phyloP scores from a whole-genome alignment of 2,113 vertebrate species.

The Vulpes ferrilata region DNA sequence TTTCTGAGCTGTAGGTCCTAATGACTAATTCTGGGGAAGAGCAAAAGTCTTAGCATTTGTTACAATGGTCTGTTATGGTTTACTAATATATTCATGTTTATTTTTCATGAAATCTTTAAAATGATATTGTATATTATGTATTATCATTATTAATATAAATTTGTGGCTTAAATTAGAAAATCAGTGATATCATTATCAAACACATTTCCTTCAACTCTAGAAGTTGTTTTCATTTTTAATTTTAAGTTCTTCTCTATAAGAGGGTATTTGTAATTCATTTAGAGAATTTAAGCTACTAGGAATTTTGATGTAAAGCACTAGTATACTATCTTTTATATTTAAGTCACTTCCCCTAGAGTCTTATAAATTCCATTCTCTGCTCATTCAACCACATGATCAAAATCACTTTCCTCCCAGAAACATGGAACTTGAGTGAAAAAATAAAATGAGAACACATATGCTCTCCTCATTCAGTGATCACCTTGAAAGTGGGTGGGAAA shows the following conservation, averaged over 20 bases:
- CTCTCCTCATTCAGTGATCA: not conserved
- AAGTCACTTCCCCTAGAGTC: not conserved
- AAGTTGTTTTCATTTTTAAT: not conserved
- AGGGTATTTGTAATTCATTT: not conserved
- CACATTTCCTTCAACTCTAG: not conserved
- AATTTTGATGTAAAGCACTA: not conserved
- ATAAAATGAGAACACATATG: slow-evolving; percentile 55
- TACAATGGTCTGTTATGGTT: not conserved
- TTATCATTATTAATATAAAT: not conserved
- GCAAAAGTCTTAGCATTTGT: not conserved
- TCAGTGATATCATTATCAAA: not conserved
- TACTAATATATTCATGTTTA: not conserved
- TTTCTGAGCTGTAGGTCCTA: not conserved
- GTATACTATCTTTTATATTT: slow-evolving; percentile 30
- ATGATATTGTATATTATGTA: not conserved
- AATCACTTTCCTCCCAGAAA: slow-evolving; percentile 58
- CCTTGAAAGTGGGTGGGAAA: slow-evolving; percentile 35
- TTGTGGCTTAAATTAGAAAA: not conserved
- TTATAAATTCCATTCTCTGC: slow-evolving; percentile 45
- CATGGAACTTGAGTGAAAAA: slow-evolving; percentile 64
- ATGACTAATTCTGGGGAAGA: not conserved
- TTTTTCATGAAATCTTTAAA: not conserved
- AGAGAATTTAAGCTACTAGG: not conserved
- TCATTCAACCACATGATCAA: slow-evolving; percentile 36
- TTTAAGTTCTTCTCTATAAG: not conserved